These are phyloP conservation scores for Eupristina koningsbergeri DNA, from an alignment of 1,140 invertebrate genomes.

Conservation along the genomic window DNA sequence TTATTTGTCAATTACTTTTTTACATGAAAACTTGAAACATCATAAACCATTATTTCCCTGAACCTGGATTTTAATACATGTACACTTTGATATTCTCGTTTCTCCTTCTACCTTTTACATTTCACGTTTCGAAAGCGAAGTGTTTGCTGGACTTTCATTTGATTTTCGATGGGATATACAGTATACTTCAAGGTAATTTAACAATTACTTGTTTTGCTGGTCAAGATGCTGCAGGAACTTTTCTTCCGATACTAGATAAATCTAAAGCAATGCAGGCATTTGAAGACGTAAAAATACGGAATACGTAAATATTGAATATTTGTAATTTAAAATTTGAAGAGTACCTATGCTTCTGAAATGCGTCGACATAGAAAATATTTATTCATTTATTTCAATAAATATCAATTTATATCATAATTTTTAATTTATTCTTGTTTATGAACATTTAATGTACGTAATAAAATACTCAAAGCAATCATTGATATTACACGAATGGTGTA, in stretches of 20 bases:
- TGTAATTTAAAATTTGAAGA: neutral
- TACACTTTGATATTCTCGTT: neutral
- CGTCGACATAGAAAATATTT: too few relatives aligned
- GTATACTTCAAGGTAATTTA: neutral
- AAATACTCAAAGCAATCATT: too few relatives aligned
- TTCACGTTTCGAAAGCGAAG: conserved; percentile 28
- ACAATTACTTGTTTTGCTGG: conserved; percentile 3
- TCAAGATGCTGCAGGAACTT: neutral
- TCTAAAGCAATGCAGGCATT: neutral
- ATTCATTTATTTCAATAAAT: too few relatives aligned
- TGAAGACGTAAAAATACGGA: neutral
- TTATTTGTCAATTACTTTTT: neutral
- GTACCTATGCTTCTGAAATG: neutral
- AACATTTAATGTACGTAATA: too few relatives aligned
- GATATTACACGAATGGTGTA: too few relatives aligned
- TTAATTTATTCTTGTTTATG: too few relatives aligned
- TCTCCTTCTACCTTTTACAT: neutral
- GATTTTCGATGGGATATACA: neutral
- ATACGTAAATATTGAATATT: neutral
- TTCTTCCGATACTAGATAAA: neutral
- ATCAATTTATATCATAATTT: too few relatives aligned
- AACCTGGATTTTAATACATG: neutral
- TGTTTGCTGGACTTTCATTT: neutral
- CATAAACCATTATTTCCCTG: neutral
- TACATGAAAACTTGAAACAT: neutral